Evolutionary conservation across 2,797 vertebrate species (phyloP).

Genomic region (Thripadectes ignobilis): DNA sequence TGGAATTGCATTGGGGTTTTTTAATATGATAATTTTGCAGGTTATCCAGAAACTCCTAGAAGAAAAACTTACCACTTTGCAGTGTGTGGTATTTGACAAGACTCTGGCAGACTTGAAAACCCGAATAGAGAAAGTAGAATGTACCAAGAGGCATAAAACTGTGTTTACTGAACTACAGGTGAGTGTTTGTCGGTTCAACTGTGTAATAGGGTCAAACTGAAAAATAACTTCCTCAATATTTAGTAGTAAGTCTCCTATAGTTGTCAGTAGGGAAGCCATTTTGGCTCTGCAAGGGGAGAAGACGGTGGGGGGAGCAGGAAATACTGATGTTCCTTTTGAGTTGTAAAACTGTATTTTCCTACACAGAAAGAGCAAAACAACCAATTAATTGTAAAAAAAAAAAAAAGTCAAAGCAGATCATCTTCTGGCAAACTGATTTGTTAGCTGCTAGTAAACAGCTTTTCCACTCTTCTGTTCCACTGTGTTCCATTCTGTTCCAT

Average conservation of each 20-base stretch:
- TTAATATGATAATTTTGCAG: constrained; percentile 70
- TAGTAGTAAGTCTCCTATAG: not conserved
- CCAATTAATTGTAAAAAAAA: not conserved
- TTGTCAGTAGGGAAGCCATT: not conserved
- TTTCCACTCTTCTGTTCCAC: not conserved
- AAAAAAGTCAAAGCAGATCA: not conserved
- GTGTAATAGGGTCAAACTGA: not conserved
- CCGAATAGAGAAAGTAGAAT: constrained; percentile 93
- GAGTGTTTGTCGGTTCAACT: constrained; percentile 61
- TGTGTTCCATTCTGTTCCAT: not conserved
- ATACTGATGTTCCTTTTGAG: not conserved
- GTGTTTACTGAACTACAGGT: constrained; percentile 80
- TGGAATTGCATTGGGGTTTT: not conserved
- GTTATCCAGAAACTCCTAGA: constrained; percentile 91
- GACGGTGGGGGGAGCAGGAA: not conserved
- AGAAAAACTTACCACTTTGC: constrained; percentile 86
- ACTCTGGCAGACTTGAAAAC: constrained; percentile 88
- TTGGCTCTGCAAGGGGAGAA: not conserved
- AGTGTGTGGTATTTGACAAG: constrained; percentile 89
- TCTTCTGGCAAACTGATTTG: not conserved
- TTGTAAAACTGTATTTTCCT: not conserved
- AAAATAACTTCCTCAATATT: not conserved
- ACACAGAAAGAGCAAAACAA: not conserved
- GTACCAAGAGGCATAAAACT: constrained; percentile 89
- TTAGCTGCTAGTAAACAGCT: not conserved